A percentile compares a stretch with the other conserved stretches of the same genome.
Conservation (phyloP, 2,888 invertebrate genomes). For the Tipula vernalis region DNA sequence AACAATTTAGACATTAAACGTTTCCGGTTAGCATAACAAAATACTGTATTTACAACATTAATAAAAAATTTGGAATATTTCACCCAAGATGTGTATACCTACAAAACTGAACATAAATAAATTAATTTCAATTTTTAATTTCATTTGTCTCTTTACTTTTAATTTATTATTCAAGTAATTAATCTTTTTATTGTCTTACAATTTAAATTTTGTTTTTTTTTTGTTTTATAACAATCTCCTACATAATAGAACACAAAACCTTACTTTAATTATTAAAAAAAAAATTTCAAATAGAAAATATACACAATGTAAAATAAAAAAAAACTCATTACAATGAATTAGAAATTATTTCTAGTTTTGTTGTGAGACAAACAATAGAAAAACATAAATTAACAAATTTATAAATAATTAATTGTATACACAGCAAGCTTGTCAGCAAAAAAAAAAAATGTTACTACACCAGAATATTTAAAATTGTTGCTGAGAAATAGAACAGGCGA, state of each 20-base stretch:
- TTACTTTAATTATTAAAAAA: not conserved
- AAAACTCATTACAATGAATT: not conserved
- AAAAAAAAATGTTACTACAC: not conserved
- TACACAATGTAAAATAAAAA: not conserved
- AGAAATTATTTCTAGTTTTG: not conserved
- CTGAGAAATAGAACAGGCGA: not conserved
- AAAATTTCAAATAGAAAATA: not conserved
- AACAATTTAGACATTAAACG: too few relatives aligned
- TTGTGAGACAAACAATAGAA: not conserved
- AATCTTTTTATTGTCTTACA: not conserved
- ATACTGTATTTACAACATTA: too few relatives aligned
- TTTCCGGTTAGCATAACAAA: too few relatives aligned
- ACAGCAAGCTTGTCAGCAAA: not conserved
- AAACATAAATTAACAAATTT: not conserved
- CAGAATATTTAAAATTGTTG: not conserved
- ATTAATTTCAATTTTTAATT: not conserved
- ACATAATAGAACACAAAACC: not conserved
- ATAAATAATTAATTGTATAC: not conserved
- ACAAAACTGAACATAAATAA: not conserved
- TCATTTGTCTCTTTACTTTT: not conserved
- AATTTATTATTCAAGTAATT: not conserved
- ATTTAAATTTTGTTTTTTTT: not conserved
- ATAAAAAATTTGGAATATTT: too few relatives aligned
- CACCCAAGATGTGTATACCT: not conserved
- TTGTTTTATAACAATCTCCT: not conserved